These are phyloP conservation scores for Drosophila subobscura DNA, from an alignment of 1,140 invertebrate genomes.

Conservation along the genomic window DNA sequence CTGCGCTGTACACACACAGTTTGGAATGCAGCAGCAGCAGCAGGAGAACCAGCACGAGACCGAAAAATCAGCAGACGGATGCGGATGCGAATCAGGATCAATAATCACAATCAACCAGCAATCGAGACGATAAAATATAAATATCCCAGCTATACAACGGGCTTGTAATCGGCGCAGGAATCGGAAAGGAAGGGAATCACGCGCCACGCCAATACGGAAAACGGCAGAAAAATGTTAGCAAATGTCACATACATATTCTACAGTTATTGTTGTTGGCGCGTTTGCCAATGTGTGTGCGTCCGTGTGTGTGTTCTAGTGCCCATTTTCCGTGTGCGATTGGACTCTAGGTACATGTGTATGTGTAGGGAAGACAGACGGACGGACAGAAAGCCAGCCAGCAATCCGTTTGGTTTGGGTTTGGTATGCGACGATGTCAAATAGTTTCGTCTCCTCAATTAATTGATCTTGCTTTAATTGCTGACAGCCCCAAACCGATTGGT, in stretches of 20 bases:
- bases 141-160: conserved; percentile 11
- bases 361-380: conserved; percentile 36
- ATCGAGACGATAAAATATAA: conserved; percentile 7
- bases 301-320: conserved; percentile 47
- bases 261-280: conserved; percentile 70
- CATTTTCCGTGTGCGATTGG: conserved; percentile 14
- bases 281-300: conserved; percentile 34
- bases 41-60: conserved; percentile 12
- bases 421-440: conserved; percentile 32
- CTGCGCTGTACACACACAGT: conserved; percentile 29
- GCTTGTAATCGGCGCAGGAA: conserved; percentile 12
- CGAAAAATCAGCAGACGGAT: conserved; percentile 22
- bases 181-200: conserved; percentile 56
- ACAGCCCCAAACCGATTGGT: background rate
- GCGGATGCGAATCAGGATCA: conserved; percentile 58
- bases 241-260: conserved; percentile 68
- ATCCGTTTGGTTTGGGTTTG: conserved; percentile 38
- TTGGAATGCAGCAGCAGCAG: conserved; percentile 35
- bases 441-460: conserved; percentile 39
- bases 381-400: conserved; percentile 5
- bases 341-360: conserved; percentile 6
- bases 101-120: conserved; percentile 41
- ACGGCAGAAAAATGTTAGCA: conserved; percentile 72
- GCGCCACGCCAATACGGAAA: conserved; percentile 68
- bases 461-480: conserved; percentile 33